Evolutionary conservation across 2,888 invertebrate species (phyloP).

Genomic region (Drosophila anceps): DNA sequence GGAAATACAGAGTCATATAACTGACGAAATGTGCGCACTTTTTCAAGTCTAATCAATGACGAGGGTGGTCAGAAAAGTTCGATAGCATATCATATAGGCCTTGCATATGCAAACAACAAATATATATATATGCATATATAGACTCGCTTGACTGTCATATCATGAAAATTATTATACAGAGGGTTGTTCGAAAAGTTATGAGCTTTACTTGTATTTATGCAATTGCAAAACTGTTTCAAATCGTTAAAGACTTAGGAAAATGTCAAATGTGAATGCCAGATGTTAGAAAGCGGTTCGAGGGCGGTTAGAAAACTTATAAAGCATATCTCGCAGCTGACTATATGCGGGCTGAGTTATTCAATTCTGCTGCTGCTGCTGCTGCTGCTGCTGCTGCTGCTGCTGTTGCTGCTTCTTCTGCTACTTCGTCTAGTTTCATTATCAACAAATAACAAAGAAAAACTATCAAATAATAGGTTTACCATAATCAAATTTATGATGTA

Average conservation of each 20-base stretch:
- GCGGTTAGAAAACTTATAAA: slow-evolving; percentile 8
- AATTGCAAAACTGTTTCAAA: neutral
- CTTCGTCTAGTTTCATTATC: slow-evolving; percentile 31
- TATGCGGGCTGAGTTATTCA: slow-evolving; percentile 19
- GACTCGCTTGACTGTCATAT: neutral
- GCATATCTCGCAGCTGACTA: slow-evolving; percentile 30
- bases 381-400: too few species aligned
- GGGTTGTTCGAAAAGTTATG: too few species aligned
- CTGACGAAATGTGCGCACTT: neutral
- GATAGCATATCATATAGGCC: too few species aligned
- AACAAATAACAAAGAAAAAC: slow-evolving; percentile 71
- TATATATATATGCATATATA: slow-evolving; percentile 3
- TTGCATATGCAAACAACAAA: neutral
- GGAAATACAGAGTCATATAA: neutral
- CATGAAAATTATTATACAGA: too few species aligned
- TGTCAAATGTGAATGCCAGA: neutral
- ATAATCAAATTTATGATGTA: slow-evolving; percentile 32
- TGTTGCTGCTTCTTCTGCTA: neutral
- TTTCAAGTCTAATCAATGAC: neutral
- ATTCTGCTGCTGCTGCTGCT: slow-evolving; percentile 1
- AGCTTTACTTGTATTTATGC: neutral
- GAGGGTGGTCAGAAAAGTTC: neutral
- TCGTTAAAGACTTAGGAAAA: neutral
- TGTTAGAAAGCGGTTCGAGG: neutral
- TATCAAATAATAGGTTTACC: slow-evolving; percentile 60